phyloP scores from a whole-genome alignment of 2,113 vertebrate species.

The Cygnus atratus region DNA sequence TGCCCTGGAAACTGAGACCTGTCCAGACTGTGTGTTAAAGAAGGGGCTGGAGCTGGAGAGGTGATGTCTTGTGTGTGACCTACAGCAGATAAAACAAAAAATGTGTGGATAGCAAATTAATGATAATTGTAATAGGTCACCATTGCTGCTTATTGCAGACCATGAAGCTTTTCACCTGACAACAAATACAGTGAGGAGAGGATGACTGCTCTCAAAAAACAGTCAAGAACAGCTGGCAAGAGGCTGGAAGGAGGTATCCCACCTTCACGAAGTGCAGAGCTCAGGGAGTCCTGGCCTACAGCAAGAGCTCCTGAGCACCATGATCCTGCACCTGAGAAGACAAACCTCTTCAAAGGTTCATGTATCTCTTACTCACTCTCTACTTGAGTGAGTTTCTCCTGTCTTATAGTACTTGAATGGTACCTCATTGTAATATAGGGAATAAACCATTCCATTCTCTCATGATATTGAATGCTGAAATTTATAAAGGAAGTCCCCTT shows the following conservation, averaged over 20 bases:
- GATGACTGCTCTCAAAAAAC: background rate
- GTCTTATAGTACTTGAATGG: background rate
- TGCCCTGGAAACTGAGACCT: slow-evolving; percentile 31
- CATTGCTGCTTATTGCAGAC: background rate
- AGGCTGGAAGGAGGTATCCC: background rate
- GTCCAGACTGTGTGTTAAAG: background rate
- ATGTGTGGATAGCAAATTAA: background rate
- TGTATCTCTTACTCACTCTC: background rate
- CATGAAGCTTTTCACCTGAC: background rate
- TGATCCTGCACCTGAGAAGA: background rate
- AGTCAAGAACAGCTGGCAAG: background rate
- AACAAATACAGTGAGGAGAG: background rate
- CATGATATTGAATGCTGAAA: background rate
- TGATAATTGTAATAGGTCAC: background rate
- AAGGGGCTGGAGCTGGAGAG: background rate
- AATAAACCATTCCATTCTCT: background rate
- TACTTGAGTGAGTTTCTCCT: background rate
- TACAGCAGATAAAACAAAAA: background rate
- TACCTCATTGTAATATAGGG: background rate
- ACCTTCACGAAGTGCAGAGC: background rate
- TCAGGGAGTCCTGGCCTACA: background rate
- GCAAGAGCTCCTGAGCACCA: background rate
- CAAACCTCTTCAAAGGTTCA: background rate
- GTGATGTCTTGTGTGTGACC: background rate
- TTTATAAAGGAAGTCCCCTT: background rate